Conservation (phyloP, 2,888 invertebrate species). For the Eumerus sabulonum region DNA sequence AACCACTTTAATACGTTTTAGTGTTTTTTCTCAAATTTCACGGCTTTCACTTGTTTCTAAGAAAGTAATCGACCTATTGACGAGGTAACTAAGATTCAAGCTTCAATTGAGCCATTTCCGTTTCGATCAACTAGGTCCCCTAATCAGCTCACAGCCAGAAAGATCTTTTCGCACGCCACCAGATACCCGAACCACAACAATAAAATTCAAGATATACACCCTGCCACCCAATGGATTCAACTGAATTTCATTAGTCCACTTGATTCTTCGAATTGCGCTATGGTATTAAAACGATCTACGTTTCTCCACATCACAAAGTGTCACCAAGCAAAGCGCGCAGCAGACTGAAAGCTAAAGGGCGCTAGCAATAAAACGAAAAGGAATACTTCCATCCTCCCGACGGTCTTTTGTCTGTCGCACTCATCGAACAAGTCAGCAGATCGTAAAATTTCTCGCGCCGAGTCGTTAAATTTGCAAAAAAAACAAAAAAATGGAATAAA, state of each 20-base stretch:
- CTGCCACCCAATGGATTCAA: background rate
- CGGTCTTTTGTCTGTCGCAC: constrained; percentile 29
- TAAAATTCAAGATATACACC: constrained; percentile 26
- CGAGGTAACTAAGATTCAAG: too few relatives aligned
- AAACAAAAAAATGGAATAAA: too few relatives aligned
- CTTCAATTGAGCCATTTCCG: too few relatives aligned
- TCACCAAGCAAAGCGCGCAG: constrained; percentile 16
- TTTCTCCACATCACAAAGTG: constrained; percentile 22
- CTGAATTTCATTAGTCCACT: constrained; percentile 10
- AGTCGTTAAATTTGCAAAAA: constrained; percentile 53
- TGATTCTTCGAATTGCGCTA: constrained; percentile 25
- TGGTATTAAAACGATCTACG: background rate
- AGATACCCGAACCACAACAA: constrained; percentile 4
- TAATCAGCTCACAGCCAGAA: too few relatives aligned
- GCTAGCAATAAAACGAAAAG: constrained; percentile 50
- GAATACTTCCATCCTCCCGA: constrained; percentile 5
- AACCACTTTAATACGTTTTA: too few relatives aligned
- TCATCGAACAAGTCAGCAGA: constrained; percentile 65
- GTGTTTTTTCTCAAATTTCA: too few relatives aligned
- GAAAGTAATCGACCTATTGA: too few relatives aligned
- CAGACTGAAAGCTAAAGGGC: constrained; percentile 15
- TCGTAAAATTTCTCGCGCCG: constrained; percentile 59
- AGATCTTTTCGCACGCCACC: background rate
- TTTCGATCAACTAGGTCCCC: too few relatives aligned
- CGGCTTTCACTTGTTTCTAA: too few relatives aligned